Conservation (phyloP, 1,140 invertebrate genomes). For the Mercenaria mercenaria region DNA sequence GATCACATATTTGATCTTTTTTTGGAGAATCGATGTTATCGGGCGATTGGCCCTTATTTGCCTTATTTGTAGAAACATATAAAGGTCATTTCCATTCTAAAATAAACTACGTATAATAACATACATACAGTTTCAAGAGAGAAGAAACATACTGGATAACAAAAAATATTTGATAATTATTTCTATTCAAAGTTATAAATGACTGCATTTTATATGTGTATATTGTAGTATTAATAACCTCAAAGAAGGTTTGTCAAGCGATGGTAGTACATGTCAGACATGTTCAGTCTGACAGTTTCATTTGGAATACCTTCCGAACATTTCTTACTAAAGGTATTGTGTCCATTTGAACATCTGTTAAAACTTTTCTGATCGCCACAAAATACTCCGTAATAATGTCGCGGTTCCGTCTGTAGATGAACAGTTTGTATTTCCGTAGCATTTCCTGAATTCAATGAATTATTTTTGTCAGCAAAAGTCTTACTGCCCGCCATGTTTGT, state of each 20-base stretch:
- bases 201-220: too few relatives aligned
- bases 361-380: not conserved
- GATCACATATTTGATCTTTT: too few relatives aligned
- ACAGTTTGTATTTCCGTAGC: not conserved
- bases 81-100: too few relatives aligned
- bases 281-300: not conserved
- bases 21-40: too few relatives aligned
- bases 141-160: too few relatives aligned
- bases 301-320: not conserved
- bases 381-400: not conserved
- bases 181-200: too few relatives aligned
- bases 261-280: constrained; percentile 4
- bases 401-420: not conserved
- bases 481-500: not conserved
- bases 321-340: not conserved
- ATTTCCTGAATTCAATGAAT: not conserved
- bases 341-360: not conserved
- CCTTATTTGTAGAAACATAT: too few relatives aligned
- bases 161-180: too few relatives aligned
- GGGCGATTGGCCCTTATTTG: too few relatives aligned
- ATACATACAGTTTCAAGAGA: too few relatives aligned
- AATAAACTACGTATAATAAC: too few relatives aligned
- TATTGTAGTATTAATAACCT: too few relatives aligned
- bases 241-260: not conserved
- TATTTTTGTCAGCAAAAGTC: not conserved